These are phyloP conservation scores for Thaumatotibia leucotreta DNA, from an alignment of 1,140 invertebrate genomes.

Conservation along the genomic window DNA sequence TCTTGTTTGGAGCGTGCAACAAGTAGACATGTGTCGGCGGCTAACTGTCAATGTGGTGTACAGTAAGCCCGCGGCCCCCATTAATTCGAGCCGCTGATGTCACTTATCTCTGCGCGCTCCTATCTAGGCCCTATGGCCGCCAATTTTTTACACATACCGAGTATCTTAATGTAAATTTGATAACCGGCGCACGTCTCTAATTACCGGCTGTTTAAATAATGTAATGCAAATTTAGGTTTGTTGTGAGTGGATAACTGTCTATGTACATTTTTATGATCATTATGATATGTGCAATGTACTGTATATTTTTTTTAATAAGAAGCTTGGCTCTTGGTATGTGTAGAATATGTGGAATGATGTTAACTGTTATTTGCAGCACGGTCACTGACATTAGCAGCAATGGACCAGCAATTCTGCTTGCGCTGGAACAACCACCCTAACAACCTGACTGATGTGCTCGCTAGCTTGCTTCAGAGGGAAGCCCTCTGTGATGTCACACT, in stretches of 20 bases:
- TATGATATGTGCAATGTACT: constrained; percentile 24
- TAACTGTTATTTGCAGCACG: constrained; percentile 63
- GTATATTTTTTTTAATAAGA: constrained; percentile 13
- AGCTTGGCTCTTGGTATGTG: neutral
- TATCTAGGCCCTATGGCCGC: constrained; percentile 75
- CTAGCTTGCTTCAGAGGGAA: constrained; percentile 89
- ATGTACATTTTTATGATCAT: constrained; percentile 23
- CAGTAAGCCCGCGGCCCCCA: constrained; percentile 75
- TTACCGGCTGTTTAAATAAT: constrained; percentile 45
- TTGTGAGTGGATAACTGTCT: constrained; percentile 30
- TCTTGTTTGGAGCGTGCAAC: constrained; percentile 73
- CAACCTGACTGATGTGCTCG: constrained; percentile 92
- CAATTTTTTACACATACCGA: constrained; percentile 66
- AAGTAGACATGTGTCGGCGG: constrained; percentile 77
- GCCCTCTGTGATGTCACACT: constrained; percentile 94
- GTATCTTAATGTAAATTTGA: constrained; percentile 64
- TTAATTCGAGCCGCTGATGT: constrained; percentile 76
- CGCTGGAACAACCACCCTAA: constrained; percentile 96
- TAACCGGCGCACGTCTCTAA: constrained; percentile 63
- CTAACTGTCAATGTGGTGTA: constrained; percentile 77
- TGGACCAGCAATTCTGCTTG: constrained; percentile 96
- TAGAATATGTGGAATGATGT: constrained; percentile 19
- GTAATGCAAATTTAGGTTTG: constrained; percentile 39
- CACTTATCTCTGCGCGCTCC: constrained; percentile 72
- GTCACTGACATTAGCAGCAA: constrained; percentile 78